phyloP scores from a whole-genome alignment of 2,888 invertebrate species.

The Anthrax anthrax region DNA sequence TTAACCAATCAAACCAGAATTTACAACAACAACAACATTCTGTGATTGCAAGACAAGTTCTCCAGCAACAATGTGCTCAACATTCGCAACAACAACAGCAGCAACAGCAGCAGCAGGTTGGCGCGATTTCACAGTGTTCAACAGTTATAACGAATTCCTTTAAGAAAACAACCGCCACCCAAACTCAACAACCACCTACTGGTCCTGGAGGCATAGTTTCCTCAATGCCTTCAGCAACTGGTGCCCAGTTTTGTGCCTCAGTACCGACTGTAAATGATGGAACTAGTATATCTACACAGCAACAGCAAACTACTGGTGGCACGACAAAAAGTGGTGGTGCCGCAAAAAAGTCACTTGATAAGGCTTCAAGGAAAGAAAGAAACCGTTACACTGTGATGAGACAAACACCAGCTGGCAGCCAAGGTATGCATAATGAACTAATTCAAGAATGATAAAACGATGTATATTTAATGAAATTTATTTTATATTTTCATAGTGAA shows the following conservation, averaged over 20 bases:
- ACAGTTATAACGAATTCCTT: constrained; percentile 6
- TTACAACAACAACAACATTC: constrained; percentile 28
- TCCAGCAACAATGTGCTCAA: constrained; percentile 6
- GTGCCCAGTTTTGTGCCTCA: constrained; percentile 21
- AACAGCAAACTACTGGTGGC: constrained; percentile 13
- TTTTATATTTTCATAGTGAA: constrained; percentile 12
- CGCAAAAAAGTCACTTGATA: constrained; percentile 32
- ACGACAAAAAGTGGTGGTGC: constrained; percentile 25
- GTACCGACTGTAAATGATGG: constrained; percentile 19
- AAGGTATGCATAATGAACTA: constrained; percentile 23
- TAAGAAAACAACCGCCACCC: constrained; percentile 34
- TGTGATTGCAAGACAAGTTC: constrained; percentile 6
- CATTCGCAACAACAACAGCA: constrained; percentile 30
- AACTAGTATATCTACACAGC: constrained; percentile 15
- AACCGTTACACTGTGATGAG: constrained; percentile 29
- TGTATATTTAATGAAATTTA: too few species aligned
- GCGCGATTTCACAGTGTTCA: constrained; percentile 6
- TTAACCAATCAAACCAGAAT: constrained; percentile 27
- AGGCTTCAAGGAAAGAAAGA: constrained; percentile 34
- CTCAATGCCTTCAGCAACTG: constrained; percentile 20
- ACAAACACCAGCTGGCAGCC: constrained; percentile 33
- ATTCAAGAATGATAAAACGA: too few species aligned
- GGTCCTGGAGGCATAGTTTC: constrained; percentile 3
- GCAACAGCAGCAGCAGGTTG: constrained; percentile 31
- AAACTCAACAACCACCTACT: constrained; percentile 37